Evolutionary conservation across 2,888 invertebrate species (phyloP).

Genomic region (Pristionchus entomophagus): DNA sequence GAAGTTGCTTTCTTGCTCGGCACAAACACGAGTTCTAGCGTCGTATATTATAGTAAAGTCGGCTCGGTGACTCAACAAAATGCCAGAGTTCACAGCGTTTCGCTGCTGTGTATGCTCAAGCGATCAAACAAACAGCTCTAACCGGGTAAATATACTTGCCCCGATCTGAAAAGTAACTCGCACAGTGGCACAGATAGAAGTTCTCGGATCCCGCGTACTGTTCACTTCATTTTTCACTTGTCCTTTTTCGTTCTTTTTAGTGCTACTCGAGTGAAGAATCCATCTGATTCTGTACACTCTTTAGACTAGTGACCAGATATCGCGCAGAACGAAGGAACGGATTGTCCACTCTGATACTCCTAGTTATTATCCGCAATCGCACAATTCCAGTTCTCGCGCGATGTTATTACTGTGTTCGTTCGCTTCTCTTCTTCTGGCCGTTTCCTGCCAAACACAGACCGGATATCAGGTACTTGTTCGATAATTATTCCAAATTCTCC

Average conservation of each 20-base stretch:
- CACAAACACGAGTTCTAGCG: no score
- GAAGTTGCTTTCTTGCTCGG: no score
- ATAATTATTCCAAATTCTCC: background rate
- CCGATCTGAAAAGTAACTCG: slow-evolving; percentile 17
- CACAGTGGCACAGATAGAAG: background rate
- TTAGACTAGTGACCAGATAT: no score
- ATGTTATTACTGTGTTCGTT: background rate
- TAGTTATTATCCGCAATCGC: no score
- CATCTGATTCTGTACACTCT: no score
- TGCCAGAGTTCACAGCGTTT: background rate
- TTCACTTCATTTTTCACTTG: background rate
- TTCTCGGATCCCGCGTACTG: no score
- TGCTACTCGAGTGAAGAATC: no score
- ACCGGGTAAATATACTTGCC: slow-evolving; percentile 28
- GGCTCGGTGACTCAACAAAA: background rate
- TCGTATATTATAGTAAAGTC: background rate
- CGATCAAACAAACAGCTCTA: background rate
- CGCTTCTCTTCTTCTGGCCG: background rate
- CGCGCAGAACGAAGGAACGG: no score
- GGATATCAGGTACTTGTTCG: slow-evolving; percentile 30
- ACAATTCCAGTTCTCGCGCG: background rate
- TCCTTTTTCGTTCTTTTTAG: background rate
- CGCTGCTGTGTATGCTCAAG: background rate
- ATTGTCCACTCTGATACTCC: no score
- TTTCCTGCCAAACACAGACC: background rate